Evolutionary conservation across 2,113 vertebrate species (phyloP).

Genomic region (Chloropsis cyanopogon): DNA sequence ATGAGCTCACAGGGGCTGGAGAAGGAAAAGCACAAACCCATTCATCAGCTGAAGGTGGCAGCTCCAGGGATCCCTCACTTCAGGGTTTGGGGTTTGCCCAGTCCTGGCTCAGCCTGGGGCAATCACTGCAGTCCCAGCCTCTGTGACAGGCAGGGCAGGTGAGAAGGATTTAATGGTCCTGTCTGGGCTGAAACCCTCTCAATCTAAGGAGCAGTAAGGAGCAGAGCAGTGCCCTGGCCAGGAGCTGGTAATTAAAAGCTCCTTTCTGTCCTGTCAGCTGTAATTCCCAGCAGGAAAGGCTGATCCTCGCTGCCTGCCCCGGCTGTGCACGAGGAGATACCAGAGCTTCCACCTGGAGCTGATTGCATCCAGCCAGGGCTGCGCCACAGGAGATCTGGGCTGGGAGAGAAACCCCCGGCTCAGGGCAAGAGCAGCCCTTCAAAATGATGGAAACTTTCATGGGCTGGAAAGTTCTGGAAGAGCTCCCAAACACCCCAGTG

Average conservation of each 20-base stretch:
- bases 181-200: background rate
- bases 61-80: background rate
- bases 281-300: background rate
- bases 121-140: background rate
- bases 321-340: background rate
- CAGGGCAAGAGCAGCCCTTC: accelerated
- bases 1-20: accelerated
- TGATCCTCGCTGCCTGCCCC: background rate
- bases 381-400: accelerated
- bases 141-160: background rate
- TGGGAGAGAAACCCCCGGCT: background rate
- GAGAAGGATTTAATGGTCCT: background rate
- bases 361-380: background rate
- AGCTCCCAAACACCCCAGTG: background rate
- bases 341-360: background rate
- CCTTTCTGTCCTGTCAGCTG: background rate
- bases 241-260: constrained; percentile 5
- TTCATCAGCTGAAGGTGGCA: background rate
- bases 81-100: background rate
- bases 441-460: background rate
- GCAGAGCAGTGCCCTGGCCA: background rate
- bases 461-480: background rate
- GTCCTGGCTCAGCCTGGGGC: background rate
- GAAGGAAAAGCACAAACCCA: background rate
- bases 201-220: background rate